A percentile compares a stretch with the other conserved stretches of the same genome.
phyloP scores from a whole-genome alignment of 2,113 vertebrate species.

The Vireo altiloquus region DNA sequence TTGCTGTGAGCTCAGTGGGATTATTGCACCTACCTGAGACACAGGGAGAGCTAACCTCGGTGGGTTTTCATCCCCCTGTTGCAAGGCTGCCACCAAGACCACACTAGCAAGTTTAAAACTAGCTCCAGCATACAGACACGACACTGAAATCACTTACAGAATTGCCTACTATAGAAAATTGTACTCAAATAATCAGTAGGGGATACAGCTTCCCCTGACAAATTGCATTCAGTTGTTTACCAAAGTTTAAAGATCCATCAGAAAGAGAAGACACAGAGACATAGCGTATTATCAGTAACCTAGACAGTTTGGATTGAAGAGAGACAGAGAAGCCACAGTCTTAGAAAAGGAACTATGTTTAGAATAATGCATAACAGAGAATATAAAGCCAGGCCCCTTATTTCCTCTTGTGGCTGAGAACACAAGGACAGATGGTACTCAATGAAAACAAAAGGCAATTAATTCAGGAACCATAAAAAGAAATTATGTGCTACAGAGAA shows the following conservation, averaged over 20 bases:
- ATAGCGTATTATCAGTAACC: neutral
- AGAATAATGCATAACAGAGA: neutral
- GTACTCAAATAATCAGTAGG: neutral
- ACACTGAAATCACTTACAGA: neutral
- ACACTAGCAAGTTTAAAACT: neutral
- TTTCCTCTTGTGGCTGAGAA: neutral
- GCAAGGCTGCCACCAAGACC: neutral
- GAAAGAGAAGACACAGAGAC: neutral
- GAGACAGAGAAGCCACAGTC: neutral
- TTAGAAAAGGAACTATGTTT: neutral
- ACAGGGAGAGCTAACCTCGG: fast-evolving
- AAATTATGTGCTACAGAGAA: neutral
- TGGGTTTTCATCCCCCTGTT: neutral
- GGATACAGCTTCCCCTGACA: neutral
- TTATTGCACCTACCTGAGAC: neutral
- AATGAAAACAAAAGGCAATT: slow-evolving; percentile 30
- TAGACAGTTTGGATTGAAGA: neutral
- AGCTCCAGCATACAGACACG: neutral
- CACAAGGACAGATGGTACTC: neutral
- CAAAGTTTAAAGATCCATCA: neutral
- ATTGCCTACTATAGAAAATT: neutral
- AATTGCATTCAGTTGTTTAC: neutral
- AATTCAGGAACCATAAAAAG: slow-evolving; percentile 20
- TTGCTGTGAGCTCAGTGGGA: neutral
- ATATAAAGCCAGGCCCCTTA: neutral